phyloP scores from a whole-genome alignment of 2,888 invertebrate species.

The Scaptomyza tumidula region DNA sequence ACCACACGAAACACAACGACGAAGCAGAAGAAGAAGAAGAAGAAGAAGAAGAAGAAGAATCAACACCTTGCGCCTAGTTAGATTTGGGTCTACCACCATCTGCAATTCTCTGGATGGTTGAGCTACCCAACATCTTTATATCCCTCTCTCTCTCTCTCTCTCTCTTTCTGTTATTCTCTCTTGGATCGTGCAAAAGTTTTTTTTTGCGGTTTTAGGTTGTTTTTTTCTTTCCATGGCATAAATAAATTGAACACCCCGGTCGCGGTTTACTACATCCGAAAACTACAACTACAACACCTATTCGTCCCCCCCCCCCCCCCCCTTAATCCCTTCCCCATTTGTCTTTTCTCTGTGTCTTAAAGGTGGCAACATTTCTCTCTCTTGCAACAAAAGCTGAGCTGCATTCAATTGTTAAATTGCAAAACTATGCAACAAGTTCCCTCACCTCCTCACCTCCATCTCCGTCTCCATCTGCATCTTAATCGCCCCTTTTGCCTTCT shows the following conservation, averaged over 20 bases:
- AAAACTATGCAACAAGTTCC: constrained; percentile 53
- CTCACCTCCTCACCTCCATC: background rate
- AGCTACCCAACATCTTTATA: constrained; percentile 12
- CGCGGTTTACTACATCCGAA: constrained; percentile 37
- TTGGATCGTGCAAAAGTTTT: constrained; percentile 48
- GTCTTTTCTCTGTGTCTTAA: background rate
- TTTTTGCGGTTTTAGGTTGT: constrained; percentile 52
- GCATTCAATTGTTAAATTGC: constrained; percentile 83
- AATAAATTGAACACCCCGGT: constrained; percentile 58
- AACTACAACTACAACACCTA: constrained; percentile 11
- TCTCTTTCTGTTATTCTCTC: background rate
- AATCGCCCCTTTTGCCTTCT: background rate
- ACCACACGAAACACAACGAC: constrained; percentile 48
- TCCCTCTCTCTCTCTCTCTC: background rate
- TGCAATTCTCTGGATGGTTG: constrained; percentile 24
- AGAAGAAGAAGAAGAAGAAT: constrained; percentile 5
- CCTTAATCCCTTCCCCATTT: no score
- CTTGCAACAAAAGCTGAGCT: constrained; percentile 17
- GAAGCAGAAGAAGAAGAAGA: background rate
- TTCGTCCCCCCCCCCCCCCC: background rate
- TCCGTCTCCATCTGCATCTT: background rate
- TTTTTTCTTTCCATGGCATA: constrained; percentile 50
- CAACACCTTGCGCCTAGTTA: constrained; percentile 9
- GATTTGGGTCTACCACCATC: constrained; percentile 28
- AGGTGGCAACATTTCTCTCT: constrained; percentile 33